Evolutionary conservation across 2,888 invertebrate species (phyloP), one percentile per base, ranked within the genome.

Genomic region (Orthosia gothica): DNA sequence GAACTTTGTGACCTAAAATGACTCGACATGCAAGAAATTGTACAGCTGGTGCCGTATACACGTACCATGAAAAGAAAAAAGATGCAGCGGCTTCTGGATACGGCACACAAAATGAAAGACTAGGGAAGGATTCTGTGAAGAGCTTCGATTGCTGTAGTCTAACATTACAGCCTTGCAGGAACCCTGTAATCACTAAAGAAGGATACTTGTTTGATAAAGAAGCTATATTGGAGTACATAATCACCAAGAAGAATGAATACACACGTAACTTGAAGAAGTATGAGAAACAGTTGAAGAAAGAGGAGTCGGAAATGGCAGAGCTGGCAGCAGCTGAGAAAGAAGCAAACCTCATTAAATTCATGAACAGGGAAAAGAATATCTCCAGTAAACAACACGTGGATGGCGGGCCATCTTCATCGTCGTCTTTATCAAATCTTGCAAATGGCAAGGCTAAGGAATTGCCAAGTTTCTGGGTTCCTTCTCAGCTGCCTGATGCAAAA

Each of bases 61-160:
- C 99, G 0, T 99, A 99, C 90, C 99, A 99, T 89, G 99, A 99
- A 92, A 99, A 99, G 95, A 98, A 99, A 93, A 99, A 99, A 92
- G 99, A 99, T 92, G 99, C 99, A 2, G 97, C 98, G 58, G 98
- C 98, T 13, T 99, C 99, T 18, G 99, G 99, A 12, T 99, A 99
- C 94, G 99, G 98, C 2, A 98, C 98, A 50, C 98, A 98, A 92
- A 97, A 97, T 64, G 98, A 98, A 92, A 97, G 99, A 89, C 97
- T 99, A 66, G 99, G 99, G 7, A 99, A 99, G 92, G 99, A 99
- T 96, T 99, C 99, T 0, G 97, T 99, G 5, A 96, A 96, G 78
- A 99, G 98, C 91, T 99, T 99, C 93, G 99, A 99, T 94, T 99
- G 99, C 92, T 99, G 99, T 93, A 99, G 99, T 79, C 94, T 99